Conservation (phyloP, 2,888 invertebrate genomes). For the Miltochrista miniata region DNA sequence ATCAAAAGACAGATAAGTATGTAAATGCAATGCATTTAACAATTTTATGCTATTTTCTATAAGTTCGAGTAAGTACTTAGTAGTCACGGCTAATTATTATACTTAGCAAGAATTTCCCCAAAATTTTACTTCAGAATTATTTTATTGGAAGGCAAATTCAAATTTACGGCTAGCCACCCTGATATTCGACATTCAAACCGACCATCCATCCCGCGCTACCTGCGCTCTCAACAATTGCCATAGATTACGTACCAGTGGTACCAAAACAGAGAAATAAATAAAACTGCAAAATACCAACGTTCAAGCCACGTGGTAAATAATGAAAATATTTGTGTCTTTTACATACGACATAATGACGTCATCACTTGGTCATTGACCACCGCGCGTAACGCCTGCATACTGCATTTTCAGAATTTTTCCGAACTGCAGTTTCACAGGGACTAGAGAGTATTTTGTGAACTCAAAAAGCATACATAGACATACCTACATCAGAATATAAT, state of each 20-base stretch:
- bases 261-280: conserved; percentile 34
- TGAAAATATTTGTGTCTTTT: conserved; percentile 35
- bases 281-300: conserved; percentile 38
- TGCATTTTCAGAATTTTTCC: no score
- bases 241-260: conserved; percentile 43
- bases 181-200: conserved; percentile 69
- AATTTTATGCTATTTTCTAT: no score
- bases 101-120: neutral
- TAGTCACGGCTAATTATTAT: no score
- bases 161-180: conserved; percentile 52
- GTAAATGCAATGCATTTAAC: no score
- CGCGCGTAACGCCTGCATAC: conserved; percentile 1
- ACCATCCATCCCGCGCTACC: conserved; percentile 71
- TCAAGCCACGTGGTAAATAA: conserved; percentile 50
- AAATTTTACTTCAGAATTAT: neutral
- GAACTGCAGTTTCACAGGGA: no score
- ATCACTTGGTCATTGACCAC: conserved; percentile 35
- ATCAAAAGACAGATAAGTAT: no score
- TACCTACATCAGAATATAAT: no score
- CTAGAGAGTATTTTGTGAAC: no score
- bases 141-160: neutral
- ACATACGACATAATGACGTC: conserved; percentile 44
- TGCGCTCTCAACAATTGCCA: conserved; percentile 52
- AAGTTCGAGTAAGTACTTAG: no score
- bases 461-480: no score